Conservation (phyloP, 2,888 invertebrate species). For the Perithous albicinctus region DNA sequence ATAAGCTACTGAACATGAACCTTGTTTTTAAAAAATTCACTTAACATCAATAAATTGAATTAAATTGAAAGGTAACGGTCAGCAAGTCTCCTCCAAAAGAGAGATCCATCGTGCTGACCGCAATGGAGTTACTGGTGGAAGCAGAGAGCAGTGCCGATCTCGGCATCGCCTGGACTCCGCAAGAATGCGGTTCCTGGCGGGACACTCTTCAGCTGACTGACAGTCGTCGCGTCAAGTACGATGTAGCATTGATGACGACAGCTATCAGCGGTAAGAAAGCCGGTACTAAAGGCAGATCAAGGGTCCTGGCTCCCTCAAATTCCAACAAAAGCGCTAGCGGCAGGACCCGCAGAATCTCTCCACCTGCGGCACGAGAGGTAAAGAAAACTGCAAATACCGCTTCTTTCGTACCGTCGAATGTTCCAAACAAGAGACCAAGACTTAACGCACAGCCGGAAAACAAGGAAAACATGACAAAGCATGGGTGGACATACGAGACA, state of each 20-base stretch:
- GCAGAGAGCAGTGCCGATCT: slow-evolving; percentile 86
- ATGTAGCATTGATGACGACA: slow-evolving; percentile 85
- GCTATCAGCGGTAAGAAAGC: slow-evolving; percentile 60
- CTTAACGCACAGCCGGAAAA: slow-evolving; percentile 37
- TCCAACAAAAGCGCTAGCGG: slow-evolving; percentile 19
- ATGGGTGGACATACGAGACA: slow-evolving; percentile 17
- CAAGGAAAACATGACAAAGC: slow-evolving; percentile 56
- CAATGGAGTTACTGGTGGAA: slow-evolving; percentile 86
- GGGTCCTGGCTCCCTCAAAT: slow-evolving; percentile 58
- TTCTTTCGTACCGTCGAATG: neutral
- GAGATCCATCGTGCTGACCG: slow-evolving; percentile 86
- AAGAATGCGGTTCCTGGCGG: slow-evolving; percentile 86
- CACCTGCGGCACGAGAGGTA: slow-evolving; percentile 35
- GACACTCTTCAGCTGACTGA: slow-evolving; percentile 88
- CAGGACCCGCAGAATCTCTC: neutral
- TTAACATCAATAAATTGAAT: neutral
- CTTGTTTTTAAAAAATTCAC: neutral
- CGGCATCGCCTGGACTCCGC: slow-evolving; percentile 89
- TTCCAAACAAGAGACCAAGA: slow-evolving; percentile 52
- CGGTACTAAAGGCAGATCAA: slow-evolving; percentile 42
- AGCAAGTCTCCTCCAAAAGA: slow-evolving; percentile 87
- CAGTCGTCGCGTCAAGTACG: slow-evolving; percentile 88
- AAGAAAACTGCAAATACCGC: slow-evolving; percentile 48
- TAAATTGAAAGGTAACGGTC: slow-evolving; percentile 84
- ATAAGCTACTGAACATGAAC: neutral